A percentile compares a stretch with the other conserved stretches of the same genome.
Conservation (phyloP, 2,113 vertebrate genomes). For the Glareola pratincola region DNA sequence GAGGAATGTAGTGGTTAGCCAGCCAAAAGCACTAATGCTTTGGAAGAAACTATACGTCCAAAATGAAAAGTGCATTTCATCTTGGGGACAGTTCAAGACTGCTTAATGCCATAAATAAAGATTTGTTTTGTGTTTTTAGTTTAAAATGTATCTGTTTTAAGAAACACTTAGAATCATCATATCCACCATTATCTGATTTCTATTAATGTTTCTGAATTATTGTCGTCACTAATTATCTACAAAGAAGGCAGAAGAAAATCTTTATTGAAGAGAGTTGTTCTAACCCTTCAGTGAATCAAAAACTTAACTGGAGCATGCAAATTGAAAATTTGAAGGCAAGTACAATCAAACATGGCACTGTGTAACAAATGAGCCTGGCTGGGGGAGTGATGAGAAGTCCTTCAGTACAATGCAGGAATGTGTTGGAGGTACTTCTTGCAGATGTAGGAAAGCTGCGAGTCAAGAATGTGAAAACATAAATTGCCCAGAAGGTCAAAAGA, state of each 20-base stretch:
- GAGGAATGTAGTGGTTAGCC: not conserved
- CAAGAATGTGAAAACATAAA: not conserved
- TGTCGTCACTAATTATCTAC: not conserved
- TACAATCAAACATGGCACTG: not conserved
- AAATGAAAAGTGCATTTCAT: slow-evolving; percentile 20
- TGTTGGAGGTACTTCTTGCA: not conserved
- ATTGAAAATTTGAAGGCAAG: not conserved
- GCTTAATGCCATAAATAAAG: not conserved
- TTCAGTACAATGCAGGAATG: not conserved
- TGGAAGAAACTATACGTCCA: not conserved
- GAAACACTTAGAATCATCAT: not conserved
- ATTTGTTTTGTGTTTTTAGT: not conserved
- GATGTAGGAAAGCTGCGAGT: not conserved
- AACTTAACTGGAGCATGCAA: not conserved
- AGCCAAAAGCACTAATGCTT: slow-evolving; percentile 8
- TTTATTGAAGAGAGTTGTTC: not conserved
- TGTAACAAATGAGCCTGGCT: not conserved
- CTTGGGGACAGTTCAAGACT: not conserved
- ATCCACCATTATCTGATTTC: not conserved
- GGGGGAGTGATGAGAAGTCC: not conserved
- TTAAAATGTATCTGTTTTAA: not conserved
- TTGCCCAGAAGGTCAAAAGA: not conserved
- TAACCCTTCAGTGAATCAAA: not conserved
- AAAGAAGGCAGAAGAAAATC: not conserved
- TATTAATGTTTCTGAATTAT: not conserved